Percentiles rank a stretch among this genome's conserved stretches.
phyloP scores from a whole-genome alignment of 2,113 vertebrate species.

The Myotis davidii region DNA sequence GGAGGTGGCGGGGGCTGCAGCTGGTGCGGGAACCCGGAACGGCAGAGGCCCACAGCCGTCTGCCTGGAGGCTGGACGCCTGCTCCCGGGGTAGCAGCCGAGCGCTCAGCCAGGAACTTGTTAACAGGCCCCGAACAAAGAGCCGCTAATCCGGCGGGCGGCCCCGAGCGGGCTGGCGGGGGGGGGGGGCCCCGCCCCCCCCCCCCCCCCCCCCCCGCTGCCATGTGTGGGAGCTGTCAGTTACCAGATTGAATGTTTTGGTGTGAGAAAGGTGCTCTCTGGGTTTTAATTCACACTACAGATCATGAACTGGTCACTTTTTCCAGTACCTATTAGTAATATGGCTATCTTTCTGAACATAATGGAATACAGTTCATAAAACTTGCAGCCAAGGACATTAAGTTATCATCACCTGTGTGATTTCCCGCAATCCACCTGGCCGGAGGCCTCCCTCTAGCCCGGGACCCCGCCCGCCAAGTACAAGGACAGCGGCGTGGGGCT shows the following conservation, averaged over 20 bases:
- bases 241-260: not conserved
- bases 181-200: conserved; percentile 69
- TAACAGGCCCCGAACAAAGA: conserved; percentile 75
- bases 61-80: not conserved
- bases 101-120: conserved; percentile 79
- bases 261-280: not conserved
- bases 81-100: conserved; percentile 64
- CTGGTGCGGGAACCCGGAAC: not conserved
- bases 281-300: not conserved
- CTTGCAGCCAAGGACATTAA: too few species aligned
- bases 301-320: not conserved
- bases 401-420: too few species aligned
- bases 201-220: too few species aligned
- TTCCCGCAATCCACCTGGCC: not conserved
- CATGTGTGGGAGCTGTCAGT: not conserved
- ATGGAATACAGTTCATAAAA: not conserved
- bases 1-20: not conserved
- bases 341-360: not conserved
- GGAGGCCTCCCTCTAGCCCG: not conserved
- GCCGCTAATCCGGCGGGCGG: conserved; percentile 76
- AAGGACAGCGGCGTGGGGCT: fast-evolving
- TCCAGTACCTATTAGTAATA: not conserved
- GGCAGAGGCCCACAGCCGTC: not conserved
- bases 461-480: not conserved
- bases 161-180: conserved; percentile 69